Percentiles rank a stretch among this genome's conserved stretches.
Evolutionary conservation across 35 echinoderm and acorn worm species (phyloP).

Genomic region (Lytechinus variegatus): DNA sequence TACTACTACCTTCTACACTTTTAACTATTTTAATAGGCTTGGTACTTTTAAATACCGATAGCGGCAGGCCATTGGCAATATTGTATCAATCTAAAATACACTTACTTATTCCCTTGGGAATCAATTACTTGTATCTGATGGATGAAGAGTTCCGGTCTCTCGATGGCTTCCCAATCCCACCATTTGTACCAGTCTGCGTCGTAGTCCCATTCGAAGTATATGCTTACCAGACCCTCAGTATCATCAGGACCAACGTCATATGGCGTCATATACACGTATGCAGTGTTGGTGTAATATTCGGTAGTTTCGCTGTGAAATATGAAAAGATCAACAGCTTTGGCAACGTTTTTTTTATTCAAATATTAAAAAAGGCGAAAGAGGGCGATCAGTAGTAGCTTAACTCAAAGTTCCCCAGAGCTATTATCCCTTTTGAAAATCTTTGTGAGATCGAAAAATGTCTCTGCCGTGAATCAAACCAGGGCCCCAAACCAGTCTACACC

Average conservation of each 20-base stretch:
- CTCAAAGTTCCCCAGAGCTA: no score
- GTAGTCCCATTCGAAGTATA: constrained; percentile 84
- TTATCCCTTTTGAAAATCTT: no score
- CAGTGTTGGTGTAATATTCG: constrained; percentile 21
- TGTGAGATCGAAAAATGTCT: no score
- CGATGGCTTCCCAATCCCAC: constrained; percentile 85
- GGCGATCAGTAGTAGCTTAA: no score
- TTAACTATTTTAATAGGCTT: no score
- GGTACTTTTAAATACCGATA: no score
- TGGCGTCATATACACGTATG: neutral
- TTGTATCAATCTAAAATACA: neutral
- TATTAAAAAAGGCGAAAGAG: no score
- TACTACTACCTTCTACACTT: no score
- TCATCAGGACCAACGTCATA: neutral
- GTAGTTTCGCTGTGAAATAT: neutral
- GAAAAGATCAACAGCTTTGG: neutral
- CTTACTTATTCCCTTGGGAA: neutral
- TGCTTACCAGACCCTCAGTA: constrained; percentile 53
- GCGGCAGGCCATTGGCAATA: no score
- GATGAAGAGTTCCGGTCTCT: constrained; percentile 77
- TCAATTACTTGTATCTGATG: constrained; percentile 62
- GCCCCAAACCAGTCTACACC: no score
- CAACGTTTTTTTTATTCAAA: no score
- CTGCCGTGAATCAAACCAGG: no score
- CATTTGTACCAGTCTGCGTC: constrained; percentile 84